Evolutionary conservation across 2,888 invertebrate genomes (phyloP), one percentile per base, ranked within the genome.

Genomic region (Diaphora mendica): DNA sequence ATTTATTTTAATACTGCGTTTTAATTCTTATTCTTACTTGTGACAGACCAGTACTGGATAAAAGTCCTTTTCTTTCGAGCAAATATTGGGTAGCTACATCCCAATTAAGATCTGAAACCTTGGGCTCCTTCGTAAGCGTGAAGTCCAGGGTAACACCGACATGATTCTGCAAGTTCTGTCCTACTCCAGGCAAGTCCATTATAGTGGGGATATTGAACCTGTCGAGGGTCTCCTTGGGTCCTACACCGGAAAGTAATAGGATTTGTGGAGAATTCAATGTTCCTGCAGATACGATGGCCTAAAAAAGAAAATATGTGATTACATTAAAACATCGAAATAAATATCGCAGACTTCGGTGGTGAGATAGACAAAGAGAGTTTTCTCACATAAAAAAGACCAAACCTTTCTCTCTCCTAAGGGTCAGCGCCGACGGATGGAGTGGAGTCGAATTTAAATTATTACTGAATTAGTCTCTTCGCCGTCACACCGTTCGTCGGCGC

Each of bases 151-250:
- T 93, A 51, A 96, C 96, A 0, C 97, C 96, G 0, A 97, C 97
- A 83, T 97, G 97, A 86, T 97, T 97, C 75, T 97, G 97, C 0
- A 97, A 90, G 85, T 97, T 97, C 85, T 96, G 96, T 0, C 97
- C 97, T 0, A 97, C 97, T 0, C 97, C 97, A 0, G 97, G 97
- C 33, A 97, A 90, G 77, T 97, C 96, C 77, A 96, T 96, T 42
- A 97, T 92, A 17, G 96, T 94, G 9, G 96, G 96, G 44, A 97
- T 96, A 72, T 96, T 96, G 74, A 96, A 96, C 73, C 94, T 93
- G 66, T 96, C 91, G 3, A 97, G 90, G 67, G 96, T 96, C 11
- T 96, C 94, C 82, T 94, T 96, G 0, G 97, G 97, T 0, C 97
- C 97, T 13, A 97, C 95, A 17, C 97, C 97, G 0, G 97, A 97